Evolutionary conservation across 2,113 vertebrate genomes (phyloP), one percentile per base, ranked within the genome.

Genomic region (Bombycilla garrulus): DNA sequence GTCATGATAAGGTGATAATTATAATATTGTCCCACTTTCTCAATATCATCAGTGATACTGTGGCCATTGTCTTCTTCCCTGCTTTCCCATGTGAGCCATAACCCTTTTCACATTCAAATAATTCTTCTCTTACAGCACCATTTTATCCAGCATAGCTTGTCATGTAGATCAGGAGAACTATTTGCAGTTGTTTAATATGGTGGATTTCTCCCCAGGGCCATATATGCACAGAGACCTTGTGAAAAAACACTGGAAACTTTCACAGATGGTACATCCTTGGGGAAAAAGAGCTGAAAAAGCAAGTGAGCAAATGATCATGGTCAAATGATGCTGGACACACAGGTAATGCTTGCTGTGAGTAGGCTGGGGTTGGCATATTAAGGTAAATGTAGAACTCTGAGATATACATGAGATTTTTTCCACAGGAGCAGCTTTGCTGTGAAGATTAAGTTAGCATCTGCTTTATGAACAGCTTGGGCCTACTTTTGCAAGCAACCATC

Each of bases 201-300:
- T 82, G 35, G 78, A 92, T 95, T 93, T 72, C n/a, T 86, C 89
- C 84, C 89, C 62, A 45, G 10, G 93, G 89, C 65, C 50, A 58
- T 53, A 36, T 84, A 87, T 65, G 53, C 40, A 65, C 36, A 67
- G 86, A 60, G 61, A 66, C 77, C 44, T 84, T 89, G 86, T 81
- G 73, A 72, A 91, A 72, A 89, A 89, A n/a, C 45, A 26, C 58
- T 72, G 54, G 86, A 65, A 61, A 57, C 60, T 56, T 71, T 35
- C 82, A 61, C 54, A 85, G 78, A 76, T 65, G 57, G 16, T 51
- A 7, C 12, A 21, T 69, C 65, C 35, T 29, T 29, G 50, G 10
- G 45, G 78, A 44, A 66, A 61, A 88, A 87, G n/a, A 65, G 72
- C 67, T 89, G 81, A 28, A 84, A 93, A 91, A 79, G 16, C 45